phyloP scores from a whole-genome alignment of 64 coral and sea anemone species.

The Acropora yongei region DNA sequence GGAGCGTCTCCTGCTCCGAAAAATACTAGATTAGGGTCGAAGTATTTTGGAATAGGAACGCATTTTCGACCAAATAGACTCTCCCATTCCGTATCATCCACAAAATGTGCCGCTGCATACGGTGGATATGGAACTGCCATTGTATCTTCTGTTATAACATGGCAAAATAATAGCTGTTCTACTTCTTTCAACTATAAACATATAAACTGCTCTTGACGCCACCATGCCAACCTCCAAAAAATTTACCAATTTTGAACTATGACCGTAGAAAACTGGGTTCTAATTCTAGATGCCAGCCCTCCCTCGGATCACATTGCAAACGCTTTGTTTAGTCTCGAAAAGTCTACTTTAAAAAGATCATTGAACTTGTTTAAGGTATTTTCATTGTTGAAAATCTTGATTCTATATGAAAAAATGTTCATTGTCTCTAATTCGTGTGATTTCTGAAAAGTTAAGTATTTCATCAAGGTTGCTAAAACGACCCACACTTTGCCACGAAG shows the following conservation, averaged over 20 bases:
- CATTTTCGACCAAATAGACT: background rate
- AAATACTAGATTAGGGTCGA: conserved; percentile 86
- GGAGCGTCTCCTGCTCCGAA: conserved; percentile 70
- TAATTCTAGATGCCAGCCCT: background rate
- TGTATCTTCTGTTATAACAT: background rate
- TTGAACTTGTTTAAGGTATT: no score
- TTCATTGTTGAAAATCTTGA: no score
- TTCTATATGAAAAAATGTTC: no score
- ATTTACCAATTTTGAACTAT: background rate
- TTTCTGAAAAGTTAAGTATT: no score
- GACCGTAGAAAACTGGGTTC: background rate
- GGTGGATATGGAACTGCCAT: background rate
- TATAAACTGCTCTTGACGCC: background rate
- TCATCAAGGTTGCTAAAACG: no score
- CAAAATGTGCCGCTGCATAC: background rate
- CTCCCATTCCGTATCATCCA: background rate
- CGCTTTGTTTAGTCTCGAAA: no score
- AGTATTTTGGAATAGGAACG: conserved; percentile 39
- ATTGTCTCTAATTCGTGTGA: no score
- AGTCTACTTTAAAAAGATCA: no score
- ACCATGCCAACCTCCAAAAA: background rate
- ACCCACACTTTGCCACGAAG: no score
- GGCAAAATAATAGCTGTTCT: background rate
- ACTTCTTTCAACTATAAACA: background rate
- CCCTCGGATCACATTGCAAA: background rate